phyloP scores from a whole-genome alignment of 2,888 invertebrate genomes.

The Nephrotoma appendiculata region DNA sequence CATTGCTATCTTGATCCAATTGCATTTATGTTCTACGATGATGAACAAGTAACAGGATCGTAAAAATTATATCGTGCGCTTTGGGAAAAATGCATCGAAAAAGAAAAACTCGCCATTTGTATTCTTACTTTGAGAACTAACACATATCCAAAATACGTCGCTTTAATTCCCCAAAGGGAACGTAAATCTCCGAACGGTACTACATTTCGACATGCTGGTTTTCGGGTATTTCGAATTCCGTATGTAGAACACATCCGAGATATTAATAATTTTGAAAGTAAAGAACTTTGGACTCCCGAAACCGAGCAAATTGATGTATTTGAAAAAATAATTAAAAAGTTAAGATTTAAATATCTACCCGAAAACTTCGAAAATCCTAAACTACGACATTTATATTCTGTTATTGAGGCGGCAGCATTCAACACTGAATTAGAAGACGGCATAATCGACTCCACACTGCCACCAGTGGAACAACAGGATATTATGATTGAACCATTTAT shows the following conservation, averaged over 20 bases:
- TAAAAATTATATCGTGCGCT: constrained; percentile 50
- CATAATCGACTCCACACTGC: constrained; percentile 17
- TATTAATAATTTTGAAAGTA: constrained; percentile 31
- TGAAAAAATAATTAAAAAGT: constrained; percentile 40
- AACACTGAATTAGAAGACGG: constrained; percentile 33
- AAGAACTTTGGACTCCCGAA: constrained; percentile 13
- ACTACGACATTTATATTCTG: constrained; percentile 42
- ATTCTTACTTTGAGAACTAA: constrained; percentile 44
- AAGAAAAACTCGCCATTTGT: constrained; percentile 47
- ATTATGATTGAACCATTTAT: constrained; percentile 21
- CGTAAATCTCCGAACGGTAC: constrained; percentile 28
- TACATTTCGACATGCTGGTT: constrained; percentile 46
- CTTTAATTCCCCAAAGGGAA: constrained; percentile 37
- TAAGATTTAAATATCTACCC: constrained; percentile 43
- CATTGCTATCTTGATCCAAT: constrained; percentile 37
- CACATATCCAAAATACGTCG: constrained; percentile 39
- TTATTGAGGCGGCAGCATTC: constrained; percentile 48
- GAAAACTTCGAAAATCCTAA: constrained; percentile 53
- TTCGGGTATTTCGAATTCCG: constrained; percentile 54
- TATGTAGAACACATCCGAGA: constrained; percentile 35
- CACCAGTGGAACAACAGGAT: constrained; percentile 22
- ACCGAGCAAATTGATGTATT: constrained; percentile 41
- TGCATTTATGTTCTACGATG: constrained; percentile 58
- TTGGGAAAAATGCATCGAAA: constrained; percentile 46
- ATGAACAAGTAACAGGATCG: constrained; percentile 45